Conservation (phyloP, 2,797 vertebrate species). For the Bucorvus abyssinicus region DNA sequence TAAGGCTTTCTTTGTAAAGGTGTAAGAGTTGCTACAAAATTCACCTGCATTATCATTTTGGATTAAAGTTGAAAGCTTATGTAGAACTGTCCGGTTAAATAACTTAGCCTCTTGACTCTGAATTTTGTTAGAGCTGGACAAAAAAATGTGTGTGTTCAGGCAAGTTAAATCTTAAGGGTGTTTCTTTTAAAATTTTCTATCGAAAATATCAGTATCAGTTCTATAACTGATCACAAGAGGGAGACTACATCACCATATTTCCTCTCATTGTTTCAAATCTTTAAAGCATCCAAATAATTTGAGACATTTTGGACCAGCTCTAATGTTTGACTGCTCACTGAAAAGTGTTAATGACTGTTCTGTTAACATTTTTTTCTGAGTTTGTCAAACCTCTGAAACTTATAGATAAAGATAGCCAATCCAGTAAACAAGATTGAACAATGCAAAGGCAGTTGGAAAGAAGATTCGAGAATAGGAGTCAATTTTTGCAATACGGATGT, state of each 20-base stretch:
- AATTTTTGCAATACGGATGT: conserved; percentile 93
- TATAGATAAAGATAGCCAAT: conserved; percentile 94
- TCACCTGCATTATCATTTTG: background rate
- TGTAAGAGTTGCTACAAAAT: conserved; percentile 43
- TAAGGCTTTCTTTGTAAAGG: conserved; percentile 55
- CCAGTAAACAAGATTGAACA: conserved; percentile 97
- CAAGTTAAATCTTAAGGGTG: background rate
- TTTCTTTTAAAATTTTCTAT: background rate
- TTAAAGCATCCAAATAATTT: background rate
- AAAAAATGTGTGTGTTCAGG: background rate
- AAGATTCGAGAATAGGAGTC: conserved; percentile 95
- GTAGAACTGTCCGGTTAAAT: background rate
- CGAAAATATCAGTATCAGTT: background rate
- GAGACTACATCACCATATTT: conserved; percentile 16
- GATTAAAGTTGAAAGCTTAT: background rate
- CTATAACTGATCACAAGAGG: conserved; percentile 34
- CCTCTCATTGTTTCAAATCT: conserved; percentile 4
- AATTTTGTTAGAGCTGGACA: background rate
- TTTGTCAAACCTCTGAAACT: conserved; percentile 48
- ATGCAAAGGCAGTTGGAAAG: conserved; percentile 95
- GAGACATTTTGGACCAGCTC: background rate
- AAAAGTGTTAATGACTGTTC: background rate
- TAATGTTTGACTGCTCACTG: background rate
- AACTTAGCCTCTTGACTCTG: background rate
- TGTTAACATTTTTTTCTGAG: conserved; percentile 19